Percentiles rank a stretch among this genome's conserved stretches.
Evolutionary conservation across 2,113 vertebrate genomes (phyloP).

Genomic region (Phylloscopus whistleri): DNA sequence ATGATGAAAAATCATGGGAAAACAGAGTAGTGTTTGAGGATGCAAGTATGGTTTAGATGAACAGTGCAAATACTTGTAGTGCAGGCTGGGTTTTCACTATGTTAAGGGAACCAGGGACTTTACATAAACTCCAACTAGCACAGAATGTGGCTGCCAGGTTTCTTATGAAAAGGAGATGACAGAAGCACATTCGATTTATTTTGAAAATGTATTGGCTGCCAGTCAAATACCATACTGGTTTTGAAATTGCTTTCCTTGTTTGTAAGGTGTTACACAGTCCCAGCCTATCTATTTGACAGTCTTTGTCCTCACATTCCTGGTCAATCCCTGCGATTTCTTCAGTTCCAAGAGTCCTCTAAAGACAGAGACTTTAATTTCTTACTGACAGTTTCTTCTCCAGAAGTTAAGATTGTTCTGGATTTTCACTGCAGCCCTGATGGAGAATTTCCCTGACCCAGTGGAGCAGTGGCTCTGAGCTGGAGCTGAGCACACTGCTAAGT

Average conservation of each 20-base stretch:
- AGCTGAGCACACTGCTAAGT: background rate
- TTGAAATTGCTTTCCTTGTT: conserved; percentile 60
- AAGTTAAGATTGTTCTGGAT: background rate
- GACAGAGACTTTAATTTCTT: background rate
- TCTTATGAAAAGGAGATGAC: conserved; percentile 72
- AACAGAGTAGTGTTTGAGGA: background rate
- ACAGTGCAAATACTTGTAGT: conserved; percentile 38
- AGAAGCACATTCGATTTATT: conserved; percentile 66
- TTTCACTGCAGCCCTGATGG: background rate
- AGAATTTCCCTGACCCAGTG: background rate
- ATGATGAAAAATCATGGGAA: background rate
- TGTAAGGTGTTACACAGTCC: conserved; percentile 47
- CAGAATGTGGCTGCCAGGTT: conserved; percentile 63
- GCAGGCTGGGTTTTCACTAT: conserved; percentile 26
- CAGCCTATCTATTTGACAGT: conserved; percentile 41
- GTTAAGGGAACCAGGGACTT: conserved; percentile 60
- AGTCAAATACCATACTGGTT: conserved; percentile 66
- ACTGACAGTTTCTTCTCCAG: background rate
- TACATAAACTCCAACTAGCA: conserved; percentile 55
- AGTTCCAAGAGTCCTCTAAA: background rate
- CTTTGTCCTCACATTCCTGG: conserved; percentile 39
- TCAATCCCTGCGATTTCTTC: conserved; percentile 3
- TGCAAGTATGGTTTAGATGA: conserved; percentile 19
- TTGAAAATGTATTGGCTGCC: conserved; percentile 64
- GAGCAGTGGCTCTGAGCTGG: background rate